Conservation (phyloP, 2,113 vertebrate genomes). For the Leucosticte australis region DNA sequence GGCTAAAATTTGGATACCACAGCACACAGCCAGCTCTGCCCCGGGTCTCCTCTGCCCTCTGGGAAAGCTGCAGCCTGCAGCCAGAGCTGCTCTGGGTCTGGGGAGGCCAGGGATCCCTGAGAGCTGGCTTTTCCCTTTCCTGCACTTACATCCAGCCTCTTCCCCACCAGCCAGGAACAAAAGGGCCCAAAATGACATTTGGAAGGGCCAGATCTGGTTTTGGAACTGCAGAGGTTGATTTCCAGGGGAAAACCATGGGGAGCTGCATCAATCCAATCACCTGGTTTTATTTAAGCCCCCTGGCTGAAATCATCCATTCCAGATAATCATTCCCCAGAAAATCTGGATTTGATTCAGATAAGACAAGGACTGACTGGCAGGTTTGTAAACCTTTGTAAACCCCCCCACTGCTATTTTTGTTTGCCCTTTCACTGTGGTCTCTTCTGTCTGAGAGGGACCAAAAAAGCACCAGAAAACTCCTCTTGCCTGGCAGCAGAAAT, state of each 20-base stretch:
- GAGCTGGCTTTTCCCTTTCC: neutral
- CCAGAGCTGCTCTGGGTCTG: neutral
- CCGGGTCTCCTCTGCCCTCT: neutral
- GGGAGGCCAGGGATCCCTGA: neutral
- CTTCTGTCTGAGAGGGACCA: neutral
- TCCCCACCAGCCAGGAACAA: neutral
- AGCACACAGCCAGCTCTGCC: neutral
- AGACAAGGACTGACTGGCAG: neutral
- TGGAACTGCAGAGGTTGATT: neutral
- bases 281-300: slow-evolving; percentile 45
- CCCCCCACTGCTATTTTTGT: neutral
- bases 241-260: neutral
- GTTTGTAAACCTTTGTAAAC: slow-evolving; percentile 1
- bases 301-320: slow-evolving; percentile 37
- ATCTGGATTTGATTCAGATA: slow-evolving; percentile 28
- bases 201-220: neutral
- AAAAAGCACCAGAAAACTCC: neutral
- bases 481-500: neutral
- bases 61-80: neutral
- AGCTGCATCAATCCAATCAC: neutral
- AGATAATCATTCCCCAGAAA: neutral
- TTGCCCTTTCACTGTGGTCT: neutral
- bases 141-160: neutral
- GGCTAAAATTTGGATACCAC: neutral
- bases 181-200: neutral